Evolutionary conservation across 2,888 invertebrate species (phyloP).

Genomic region (Smittia sp.): DNA sequence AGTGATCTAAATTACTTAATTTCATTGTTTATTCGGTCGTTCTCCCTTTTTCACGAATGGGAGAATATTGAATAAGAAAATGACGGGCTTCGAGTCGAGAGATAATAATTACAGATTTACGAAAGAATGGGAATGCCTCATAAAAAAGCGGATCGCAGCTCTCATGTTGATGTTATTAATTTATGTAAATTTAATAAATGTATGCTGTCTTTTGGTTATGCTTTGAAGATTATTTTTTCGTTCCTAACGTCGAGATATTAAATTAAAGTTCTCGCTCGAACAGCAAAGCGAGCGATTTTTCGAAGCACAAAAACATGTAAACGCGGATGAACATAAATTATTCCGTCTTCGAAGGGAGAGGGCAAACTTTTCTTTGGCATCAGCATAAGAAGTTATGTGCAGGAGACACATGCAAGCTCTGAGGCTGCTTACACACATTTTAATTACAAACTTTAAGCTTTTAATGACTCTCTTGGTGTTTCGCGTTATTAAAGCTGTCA

Average conservation of each 20-base stretch:
- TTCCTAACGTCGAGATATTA: background rate
- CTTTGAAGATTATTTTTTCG: background rate
- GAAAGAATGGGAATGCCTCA: background rate
- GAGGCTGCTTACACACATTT: background rate
- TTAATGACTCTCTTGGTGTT: background rate
- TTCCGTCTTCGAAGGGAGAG: background rate
- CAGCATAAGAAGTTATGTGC: too few species aligned
- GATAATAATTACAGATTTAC: background rate
- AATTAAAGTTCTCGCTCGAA: background rate
- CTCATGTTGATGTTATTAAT: slow-evolving; percentile 27
- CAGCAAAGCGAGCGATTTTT: background rate
- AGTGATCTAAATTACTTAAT: slow-evolving; percentile 15
- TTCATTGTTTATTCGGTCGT: slow-evolving; percentile 1
- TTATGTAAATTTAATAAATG: slow-evolving; percentile 34
- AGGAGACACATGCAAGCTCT: too few species aligned
- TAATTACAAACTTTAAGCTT: background rate
- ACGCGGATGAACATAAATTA: slow-evolving; percentile 1
- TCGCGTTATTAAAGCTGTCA: too few species aligned
- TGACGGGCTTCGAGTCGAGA: background rate
- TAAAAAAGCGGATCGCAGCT: background rate
- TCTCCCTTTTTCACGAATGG: background rate
- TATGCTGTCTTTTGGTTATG: background rate
- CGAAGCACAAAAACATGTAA: background rate
- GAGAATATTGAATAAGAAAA: slow-evolving; percentile 1
- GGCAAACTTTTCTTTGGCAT: too few species aligned